A percentile compares a stretch with the other conserved stretches of the same genome.
These are phyloP conservation scores for Drosophila rubida DNA, from an alignment of 2,888 invertebrate genomes.

Conservation along the genomic window DNA sequence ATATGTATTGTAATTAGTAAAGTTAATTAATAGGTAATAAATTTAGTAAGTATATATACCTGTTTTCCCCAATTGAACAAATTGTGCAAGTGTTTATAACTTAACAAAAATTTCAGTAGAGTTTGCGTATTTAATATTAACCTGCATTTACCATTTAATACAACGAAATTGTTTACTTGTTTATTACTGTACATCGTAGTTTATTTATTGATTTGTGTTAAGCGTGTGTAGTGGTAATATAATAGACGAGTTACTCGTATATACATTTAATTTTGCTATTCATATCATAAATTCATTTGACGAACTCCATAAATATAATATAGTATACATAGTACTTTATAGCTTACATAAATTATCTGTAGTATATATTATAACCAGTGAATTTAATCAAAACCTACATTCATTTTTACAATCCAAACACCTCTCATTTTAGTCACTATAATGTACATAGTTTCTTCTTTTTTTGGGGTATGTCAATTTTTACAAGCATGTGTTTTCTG, in stretches of 20 bases:
- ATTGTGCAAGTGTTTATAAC: no score
- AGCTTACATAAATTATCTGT: constrained; percentile 9
- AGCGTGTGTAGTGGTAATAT: constrained; percentile 7
- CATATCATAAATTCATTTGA: constrained; percentile 39
- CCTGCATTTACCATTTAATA: not conserved
- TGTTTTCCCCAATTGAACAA: no score
- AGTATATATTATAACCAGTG: constrained; percentile 3
- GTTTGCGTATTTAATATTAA: no score
- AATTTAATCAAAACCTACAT: constrained; percentile 18
- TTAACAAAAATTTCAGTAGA: no score
- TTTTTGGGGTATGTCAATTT: constrained; percentile 29
- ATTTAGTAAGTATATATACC: no score
- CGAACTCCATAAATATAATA: constrained; percentile 34
- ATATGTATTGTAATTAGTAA: not conserved
- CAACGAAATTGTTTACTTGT: not conserved
- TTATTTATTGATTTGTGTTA: constrained; percentile 14
- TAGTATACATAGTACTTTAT: constrained; percentile 16
- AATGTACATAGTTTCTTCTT: constrained; percentile 18
- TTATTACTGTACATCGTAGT: constrained; percentile 4
- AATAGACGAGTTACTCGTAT: constrained; percentile 20
- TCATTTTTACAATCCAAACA: constrained; percentile 19
- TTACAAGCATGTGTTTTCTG: constrained; percentile 17
- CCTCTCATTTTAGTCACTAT: not conserved
- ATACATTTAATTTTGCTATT: constrained; percentile 30
- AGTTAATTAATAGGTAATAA: not conserved